Base-by-base conservation (phyloP, 2,888 invertebrate species). In the Suillia variegata region DNA sequence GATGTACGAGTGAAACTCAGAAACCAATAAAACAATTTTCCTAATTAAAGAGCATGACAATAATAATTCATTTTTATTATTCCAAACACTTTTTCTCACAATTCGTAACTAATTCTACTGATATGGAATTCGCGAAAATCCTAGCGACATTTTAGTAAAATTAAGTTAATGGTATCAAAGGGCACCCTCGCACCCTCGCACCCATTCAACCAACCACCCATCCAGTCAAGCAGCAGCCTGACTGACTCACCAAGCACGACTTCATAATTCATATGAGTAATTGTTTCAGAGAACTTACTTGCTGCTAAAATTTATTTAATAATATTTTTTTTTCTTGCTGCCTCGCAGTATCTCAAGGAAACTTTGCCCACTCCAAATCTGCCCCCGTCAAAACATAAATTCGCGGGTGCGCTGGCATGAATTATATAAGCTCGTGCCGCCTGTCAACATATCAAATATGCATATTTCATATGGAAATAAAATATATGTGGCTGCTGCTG, bases 261-360 rank as follows among this genome's bases (percentile, higher is more conserved):
- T 64, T 61, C 63, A 69, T 74, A 67, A 71, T 74, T 70, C 66
- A 68, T 67, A 67, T 67, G 74, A 72, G 65, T 71, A 71, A 71
- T 71, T 69, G 68, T 58, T 60, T 21, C 13, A 38, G 31, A 13
- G 38, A 47, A 53, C 8, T 13, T 21, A 26, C 10, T 6, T 5
- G 26, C 20, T 17, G 66, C 68, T 68, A 63, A 65, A 64, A 68
- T 63, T 59, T 67, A 71, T 71, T 67, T 68, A 68, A 63, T 62
- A 49, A 54, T 56, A 58, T 17, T 10, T 13, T 45, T 57, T 55
- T 56, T 17, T 4, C 54, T 34, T n/a, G 1, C 15, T 31, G 55
- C 48, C 18, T 26, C 61, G 34, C 59, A 58, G 59, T 56, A 47
- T 48, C 42, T 26, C 26, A 26, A 26, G 26, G 26, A 31, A 31